Evolutionary conservation across 2,888 invertebrate genomes (phyloP), one percentile per base, ranked within the genome.

Genomic region (Cataglyphis livida): DNA sequence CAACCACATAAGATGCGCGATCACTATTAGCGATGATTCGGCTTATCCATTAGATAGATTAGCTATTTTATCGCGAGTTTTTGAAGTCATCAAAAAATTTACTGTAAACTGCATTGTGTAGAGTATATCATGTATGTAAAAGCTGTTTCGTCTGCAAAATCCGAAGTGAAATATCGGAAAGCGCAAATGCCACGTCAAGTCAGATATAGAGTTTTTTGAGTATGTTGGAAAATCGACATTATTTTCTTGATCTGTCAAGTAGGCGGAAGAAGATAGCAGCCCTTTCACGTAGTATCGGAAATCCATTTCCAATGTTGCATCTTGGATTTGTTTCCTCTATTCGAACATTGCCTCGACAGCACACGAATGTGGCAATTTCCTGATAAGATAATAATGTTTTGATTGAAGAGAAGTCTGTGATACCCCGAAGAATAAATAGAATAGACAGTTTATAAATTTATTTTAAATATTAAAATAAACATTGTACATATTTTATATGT

Each of bases 231-330:
- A 59, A 79, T 79, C 78, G 71, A 79, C 78, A 79, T 79, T 79
- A 79, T 71, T 79, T 79, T 79, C 78, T 71, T 79, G 71, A 71
- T 79, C 78, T 71, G 78, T 71, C 78, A 71, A 79, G 38, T 71
- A 79, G 59, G 44, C 71, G 78, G 78, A 71, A 71, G 78, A 79
- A 71, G 78, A 79, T 79, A 79, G 71, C 71, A 71, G 32, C 44
- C 44, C 68, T 51, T 51, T 10, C n/a, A 32, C 64, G 25, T 59
- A 59, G 83, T 81, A 82, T 79, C 78, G 85, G 21, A 84, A 85
- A 88, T 88, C 88, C 89, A 88, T 88, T 88, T 88, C 83, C 88
- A 83, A 88, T 89, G 81, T 85, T 85, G 87, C 83, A 79, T 85
- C 71, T 68, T 75, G 75, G 82, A 87, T 89, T 85, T 54, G 62